Conservation (phyloP, 1,140 invertebrate genomes). For the Listronotus oregonensis region DNA sequence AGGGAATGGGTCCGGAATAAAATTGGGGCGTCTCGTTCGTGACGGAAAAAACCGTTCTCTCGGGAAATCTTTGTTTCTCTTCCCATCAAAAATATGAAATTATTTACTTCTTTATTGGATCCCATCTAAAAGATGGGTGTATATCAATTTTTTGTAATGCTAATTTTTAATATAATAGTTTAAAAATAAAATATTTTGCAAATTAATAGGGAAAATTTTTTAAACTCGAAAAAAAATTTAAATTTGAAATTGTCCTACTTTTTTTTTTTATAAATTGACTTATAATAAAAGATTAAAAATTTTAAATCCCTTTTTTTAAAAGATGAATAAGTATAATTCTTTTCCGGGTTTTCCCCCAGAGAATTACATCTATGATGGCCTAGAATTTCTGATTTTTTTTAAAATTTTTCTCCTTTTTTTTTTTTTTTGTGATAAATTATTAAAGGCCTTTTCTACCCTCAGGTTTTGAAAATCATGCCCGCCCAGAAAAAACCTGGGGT, state of each 20-base stretch:
- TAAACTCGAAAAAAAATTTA: too few relatives aligned
- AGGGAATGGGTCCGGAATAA: constrained; percentile 98
- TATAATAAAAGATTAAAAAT: not conserved
- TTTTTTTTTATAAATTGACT: not conserved
- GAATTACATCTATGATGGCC: constrained; percentile 37
- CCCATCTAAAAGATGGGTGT: constrained; percentile 88
- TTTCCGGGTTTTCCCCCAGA: constrained; percentile 44
- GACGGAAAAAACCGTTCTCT: constrained; percentile 95
- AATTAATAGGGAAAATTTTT: too few relatives aligned
- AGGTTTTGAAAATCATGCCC: constrained; percentile 96
- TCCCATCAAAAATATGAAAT: constrained; percentile 99
- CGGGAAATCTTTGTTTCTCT: constrained; percentile 99
- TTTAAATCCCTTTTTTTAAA: constrained; percentile 9
- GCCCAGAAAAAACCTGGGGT: constrained; percentile 99
- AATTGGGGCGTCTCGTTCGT: constrained; percentile 93
- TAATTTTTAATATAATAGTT: too few relatives aligned
- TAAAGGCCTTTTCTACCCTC: constrained; percentile 14
- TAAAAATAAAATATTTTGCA: too few relatives aligned
- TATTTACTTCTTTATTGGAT: constrained; percentile 95
- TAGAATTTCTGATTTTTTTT: constrained; percentile 33
- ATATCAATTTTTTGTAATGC: too few relatives aligned
- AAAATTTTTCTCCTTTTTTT: not conserved
- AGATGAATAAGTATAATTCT: constrained; percentile 42
- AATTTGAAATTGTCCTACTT: too few relatives aligned
- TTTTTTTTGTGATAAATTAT: constrained; percentile 2